A percentile compares a stretch with the other conserved stretches of the same genome.
These are phyloP conservation scores for Hanleya hanleyi DNA, from an alignment of 2,888 invertebrate genomes.

Conservation along the genomic window DNA sequence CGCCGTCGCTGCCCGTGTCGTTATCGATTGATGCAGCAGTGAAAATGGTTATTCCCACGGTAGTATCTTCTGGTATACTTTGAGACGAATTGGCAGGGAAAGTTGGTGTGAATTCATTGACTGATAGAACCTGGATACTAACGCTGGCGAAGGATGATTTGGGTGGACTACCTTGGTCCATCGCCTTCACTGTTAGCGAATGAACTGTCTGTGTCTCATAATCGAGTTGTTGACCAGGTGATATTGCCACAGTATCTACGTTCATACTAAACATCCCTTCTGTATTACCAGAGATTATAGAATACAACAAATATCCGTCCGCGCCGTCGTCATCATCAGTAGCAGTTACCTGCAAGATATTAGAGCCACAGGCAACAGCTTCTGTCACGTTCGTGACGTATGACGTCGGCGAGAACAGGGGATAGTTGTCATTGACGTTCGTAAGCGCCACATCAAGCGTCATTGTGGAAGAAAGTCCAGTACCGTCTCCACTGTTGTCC, in stretches of 20 bases:
- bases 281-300: not conserved
- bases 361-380: not conserved
- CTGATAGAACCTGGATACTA: conserved; percentile 48
- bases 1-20: conserved; percentile 40
- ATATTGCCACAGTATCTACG: not conserved
- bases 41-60: conserved; percentile 33
- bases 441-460: conserved; percentile 14
- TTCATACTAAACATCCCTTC: not conserved
- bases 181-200: conserved; percentile 43
- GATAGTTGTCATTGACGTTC: conserved; percentile 24
- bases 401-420: not conserved
- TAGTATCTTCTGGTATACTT: conserved; percentile 32
- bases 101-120: conserved; percentile 59
- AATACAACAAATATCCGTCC: not conserved
- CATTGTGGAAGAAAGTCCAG: too few species aligned
- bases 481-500: too few species aligned
- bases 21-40: conserved; percentile 46
- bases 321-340: conserved; percentile 23
- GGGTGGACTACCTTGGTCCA: conserved; percentile 46
- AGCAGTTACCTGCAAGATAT: not conserved
- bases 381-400: not conserved
- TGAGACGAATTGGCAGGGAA: conserved; percentile 20
- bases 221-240: conserved; percentile 44
- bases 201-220: conserved; percentile 51
- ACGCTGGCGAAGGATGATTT: conserved; percentile 38